Base-by-base conservation (phyloP, 2,888 invertebrate species). In the Nomada ruficornis region DNA sequence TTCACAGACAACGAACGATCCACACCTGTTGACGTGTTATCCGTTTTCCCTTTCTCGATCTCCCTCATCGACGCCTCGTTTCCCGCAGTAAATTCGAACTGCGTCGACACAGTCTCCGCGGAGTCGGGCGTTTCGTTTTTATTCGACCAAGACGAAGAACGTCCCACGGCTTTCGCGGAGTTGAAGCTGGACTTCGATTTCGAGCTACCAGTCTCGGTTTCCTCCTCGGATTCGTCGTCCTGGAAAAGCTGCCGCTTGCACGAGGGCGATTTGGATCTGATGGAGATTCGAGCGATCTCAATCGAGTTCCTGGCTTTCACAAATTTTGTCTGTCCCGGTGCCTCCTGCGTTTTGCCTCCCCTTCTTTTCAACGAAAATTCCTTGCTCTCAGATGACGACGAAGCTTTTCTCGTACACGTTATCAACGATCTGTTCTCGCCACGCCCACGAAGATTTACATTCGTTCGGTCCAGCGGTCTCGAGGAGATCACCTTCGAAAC, bases 171-270 rank as follows among this genome's bases (percentile, higher is more conserved):
- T n/a, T 15, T 62, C 26, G 7, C 13, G 1, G 67, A 55, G 11
- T 47, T 20, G 18, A 36, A 10, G 55, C 50, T 68, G 20, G 42
- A 59, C n/a, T 50, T 67, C 42, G 71, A 44, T n/a, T 11, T 57
- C 1, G 42, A 15, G 62, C 75, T 52, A 1, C 47, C 68, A 18
- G 50, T 55, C 50, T 64, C 71, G n/a, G 23, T 47, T 57, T 50
- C 65, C 9, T 62, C 76, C 42, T 11, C 62, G 10, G 75, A 71
- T 15, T 78, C 80, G 11, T 18, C 47, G 62, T 88, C 83, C 42
- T 36, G 64, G 74, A 89, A 91, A 23, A 91, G 82, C 70, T 77
- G 87, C 7, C 89, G 88, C 63, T 83, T 90, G 77, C 89, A 90
- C 11, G 68, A 52, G 0, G 90, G 85, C 2, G 87, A 86, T 72